Evolutionary conservation across 2,888 invertebrate genomes (phyloP).

Genomic region (Muschampia plurimacula): DNA sequence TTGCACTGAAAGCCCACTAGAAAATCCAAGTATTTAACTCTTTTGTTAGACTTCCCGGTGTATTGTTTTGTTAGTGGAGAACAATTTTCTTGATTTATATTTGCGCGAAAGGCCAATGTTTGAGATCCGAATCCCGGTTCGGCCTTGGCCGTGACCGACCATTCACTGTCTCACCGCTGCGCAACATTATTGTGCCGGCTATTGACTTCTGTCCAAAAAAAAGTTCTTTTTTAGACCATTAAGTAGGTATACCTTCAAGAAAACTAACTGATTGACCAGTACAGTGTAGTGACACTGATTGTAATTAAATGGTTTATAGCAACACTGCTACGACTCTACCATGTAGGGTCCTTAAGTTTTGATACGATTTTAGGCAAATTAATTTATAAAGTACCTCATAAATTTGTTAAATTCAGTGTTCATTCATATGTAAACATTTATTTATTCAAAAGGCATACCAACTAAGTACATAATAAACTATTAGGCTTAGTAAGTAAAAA

Average conservation of each 20-base stretch:
- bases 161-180: conserved; percentile 73
- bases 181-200: conserved; percentile 47
- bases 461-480: no score
- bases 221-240: conserved; percentile 32
- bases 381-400: no score
- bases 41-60: conserved; percentile 49
- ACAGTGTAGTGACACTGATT: not conserved
- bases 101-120: conserved; percentile 50
- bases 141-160: conserved; percentile 82
- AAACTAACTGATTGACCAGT: not conserved
- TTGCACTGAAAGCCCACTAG: conserved; percentile 42
- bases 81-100: conserved; percentile 56
- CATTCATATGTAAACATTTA: no score
- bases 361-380: no score
- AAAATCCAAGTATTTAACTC: conserved; percentile 46
- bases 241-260: not conserved
- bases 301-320: conserved; percentile 1
- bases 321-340: not conserved
- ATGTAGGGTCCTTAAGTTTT: not conserved
- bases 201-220: conserved; percentile 34
- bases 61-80: conserved; percentile 56
- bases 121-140: conserved; percentile 59
- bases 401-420: no score
- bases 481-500: no score
- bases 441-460: no score